phyloP scores from a whole-genome alignment of 2,888 invertebrate species.

The Synanthedon formicaeformis region DNA sequence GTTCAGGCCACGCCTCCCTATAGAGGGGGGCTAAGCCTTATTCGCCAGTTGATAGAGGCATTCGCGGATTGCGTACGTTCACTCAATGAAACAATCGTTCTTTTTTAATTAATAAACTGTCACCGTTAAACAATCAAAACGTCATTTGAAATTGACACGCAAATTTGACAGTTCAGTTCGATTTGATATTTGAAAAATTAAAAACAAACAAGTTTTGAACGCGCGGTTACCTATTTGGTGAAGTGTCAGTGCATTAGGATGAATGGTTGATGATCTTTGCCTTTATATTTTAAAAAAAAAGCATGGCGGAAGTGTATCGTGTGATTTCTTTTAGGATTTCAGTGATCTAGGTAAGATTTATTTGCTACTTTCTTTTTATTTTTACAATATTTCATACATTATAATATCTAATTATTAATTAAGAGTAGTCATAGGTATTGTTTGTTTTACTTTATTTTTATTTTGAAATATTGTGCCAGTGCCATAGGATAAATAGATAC shows the following conservation, averaged over 20 bases:
- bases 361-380: too few relatives aligned
- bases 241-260: not conserved
- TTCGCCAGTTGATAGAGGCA: conserved; percentile 50
- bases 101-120: not conserved
- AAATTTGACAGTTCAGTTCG: conserved; percentile 3
- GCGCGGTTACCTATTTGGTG: not conserved
- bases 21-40: conserved; percentile 32
- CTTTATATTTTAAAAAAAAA: not conserved
- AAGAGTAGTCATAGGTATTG: too few relatives aligned
- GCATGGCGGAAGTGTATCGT: not conserved
- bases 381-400: too few relatives aligned
- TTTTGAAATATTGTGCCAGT: too few relatives aligned
- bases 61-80: conserved; percentile 50
- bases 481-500: too few relatives aligned
- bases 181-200: not conserved
- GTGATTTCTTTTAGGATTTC: not conserved
- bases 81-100: conserved; percentile 9
- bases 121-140: conserved; percentile 1
- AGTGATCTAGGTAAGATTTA: not conserved
- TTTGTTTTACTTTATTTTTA: too few relatives aligned
- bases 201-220: not conserved
- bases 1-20: conserved; percentile 34
- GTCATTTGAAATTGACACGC: conserved; percentile 1
- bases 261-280: not conserved
- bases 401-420: too few relatives aligned